phyloP scores from a whole-genome alignment of 2,888 invertebrate species.

The Tetheella fluctuosa region DNA sequence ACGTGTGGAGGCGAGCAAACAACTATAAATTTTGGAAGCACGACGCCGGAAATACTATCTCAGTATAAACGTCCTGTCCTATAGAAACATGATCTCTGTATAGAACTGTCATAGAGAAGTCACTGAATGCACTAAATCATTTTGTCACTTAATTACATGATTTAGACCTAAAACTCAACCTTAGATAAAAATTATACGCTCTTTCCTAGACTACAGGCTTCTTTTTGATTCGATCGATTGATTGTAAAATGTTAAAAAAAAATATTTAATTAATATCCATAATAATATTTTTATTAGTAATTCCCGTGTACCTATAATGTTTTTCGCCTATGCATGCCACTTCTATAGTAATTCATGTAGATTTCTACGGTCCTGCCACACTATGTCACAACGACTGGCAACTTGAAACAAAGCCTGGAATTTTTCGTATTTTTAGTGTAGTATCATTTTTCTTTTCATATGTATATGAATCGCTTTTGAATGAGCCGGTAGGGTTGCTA shows the following conservation, averaged over 20 bases:
- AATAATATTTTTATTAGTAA: too few relatives aligned
- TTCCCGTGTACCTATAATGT: too few relatives aligned
- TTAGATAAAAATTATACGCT: too few relatives aligned
- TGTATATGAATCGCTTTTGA: slow-evolving; percentile 1
- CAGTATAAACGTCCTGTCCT: slow-evolving; percentile 40
- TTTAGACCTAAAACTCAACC: too few relatives aligned
- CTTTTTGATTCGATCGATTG: too few relatives aligned
- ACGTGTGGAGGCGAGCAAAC: slow-evolving; percentile 54
- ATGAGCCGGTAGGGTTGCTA: neutral
- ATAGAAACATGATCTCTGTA: neutral
- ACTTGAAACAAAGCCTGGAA: slow-evolving; percentile 40
- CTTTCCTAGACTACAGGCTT: too few relatives aligned
- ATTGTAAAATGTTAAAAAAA: too few relatives aligned
- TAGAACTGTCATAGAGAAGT: neutral
- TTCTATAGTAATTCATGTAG: neutral
- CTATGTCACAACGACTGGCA: slow-evolving; percentile 36
- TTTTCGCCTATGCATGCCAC: too few relatives aligned
- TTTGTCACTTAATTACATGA: too few relatives aligned
- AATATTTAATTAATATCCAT: too few relatives aligned
- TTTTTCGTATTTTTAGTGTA: slow-evolving; percentile 22
- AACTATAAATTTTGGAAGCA: slow-evolving; percentile 64
- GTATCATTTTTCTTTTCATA: too few relatives aligned
- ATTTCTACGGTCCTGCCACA: slow-evolving; percentile 4
- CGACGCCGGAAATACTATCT: slow-evolving; percentile 55
- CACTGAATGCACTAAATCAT: neutral